Evolutionary conservation across 2,113 vertebrate genomes (phyloP).

Genomic region (Gopherus flavomarginatus): DNA sequence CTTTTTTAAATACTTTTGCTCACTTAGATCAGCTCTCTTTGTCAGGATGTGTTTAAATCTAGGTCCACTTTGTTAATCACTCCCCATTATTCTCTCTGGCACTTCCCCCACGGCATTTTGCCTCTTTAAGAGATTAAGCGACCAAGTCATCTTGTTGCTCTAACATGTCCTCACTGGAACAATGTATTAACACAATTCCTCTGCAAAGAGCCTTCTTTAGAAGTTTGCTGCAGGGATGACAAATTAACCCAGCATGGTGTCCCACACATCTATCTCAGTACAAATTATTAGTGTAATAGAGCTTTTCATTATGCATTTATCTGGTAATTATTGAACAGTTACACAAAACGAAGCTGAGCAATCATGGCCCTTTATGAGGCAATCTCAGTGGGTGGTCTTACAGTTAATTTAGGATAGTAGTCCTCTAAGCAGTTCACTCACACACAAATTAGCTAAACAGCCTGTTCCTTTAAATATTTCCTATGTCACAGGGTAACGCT

Average conservation of each 20-base stretch:
- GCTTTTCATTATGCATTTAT: conserved; percentile 87
- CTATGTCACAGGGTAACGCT: conserved; percentile 82
- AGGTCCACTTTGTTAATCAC: conserved; percentile 70
- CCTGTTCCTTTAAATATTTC: conserved; percentile 84
- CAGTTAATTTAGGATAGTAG: conserved; percentile 83
- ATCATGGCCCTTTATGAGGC: conserved; percentile 79
- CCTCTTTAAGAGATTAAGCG: conserved; percentile 79
- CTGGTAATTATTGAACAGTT: conserved; percentile 84
- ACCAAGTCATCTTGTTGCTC: conserved; percentile 72
- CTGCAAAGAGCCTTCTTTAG: conserved; percentile 73
- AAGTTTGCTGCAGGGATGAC: conserved; percentile 82
- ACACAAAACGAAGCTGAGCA: conserved; percentile 78
- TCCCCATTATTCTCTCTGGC: conserved; percentile 69
- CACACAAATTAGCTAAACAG: conserved; percentile 83
- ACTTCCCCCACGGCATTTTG: conserved; percentile 69
- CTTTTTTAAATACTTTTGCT: conserved; percentile 32
- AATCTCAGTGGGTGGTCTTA: conserved; percentile 82
- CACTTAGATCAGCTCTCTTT: conserved; percentile 64
- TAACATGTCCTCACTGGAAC: conserved; percentile 76
- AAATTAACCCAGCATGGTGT: conserved; percentile 85
- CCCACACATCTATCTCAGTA: conserved; percentile 82
- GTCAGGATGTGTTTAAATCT: conserved; percentile 69
- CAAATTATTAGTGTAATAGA: conserved; percentile 87
- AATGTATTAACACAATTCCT: conserved; percentile 71
- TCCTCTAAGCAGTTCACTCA: conserved; percentile 78